Evolutionary conservation across 2,797 vertebrate species (phyloP).

Genomic region (Karalla daura): DNA sequence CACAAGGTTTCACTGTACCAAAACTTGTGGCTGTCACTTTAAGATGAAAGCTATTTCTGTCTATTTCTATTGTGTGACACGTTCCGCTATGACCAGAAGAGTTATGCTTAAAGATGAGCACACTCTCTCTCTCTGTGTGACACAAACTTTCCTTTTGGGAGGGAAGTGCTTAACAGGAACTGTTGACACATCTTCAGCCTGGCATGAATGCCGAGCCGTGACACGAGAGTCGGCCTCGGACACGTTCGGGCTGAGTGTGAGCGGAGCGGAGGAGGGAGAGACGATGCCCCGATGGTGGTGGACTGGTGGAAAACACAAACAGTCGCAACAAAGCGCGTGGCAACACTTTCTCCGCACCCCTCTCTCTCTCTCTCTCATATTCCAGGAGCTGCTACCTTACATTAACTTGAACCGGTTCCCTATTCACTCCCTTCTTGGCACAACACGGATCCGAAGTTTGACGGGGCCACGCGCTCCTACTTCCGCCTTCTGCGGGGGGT

Average conservation of each 20-base stretch:
- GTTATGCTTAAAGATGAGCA: conserved; percentile 3
- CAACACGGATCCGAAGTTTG: not conserved
- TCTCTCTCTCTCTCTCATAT: not conserved
- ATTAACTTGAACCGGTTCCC: not conserved
- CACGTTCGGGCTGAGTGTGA: not conserved
- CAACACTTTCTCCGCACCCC: not conserved
- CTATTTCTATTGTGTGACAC: conserved; percentile 6
- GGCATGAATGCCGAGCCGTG: not conserved
- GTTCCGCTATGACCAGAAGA: not conserved
- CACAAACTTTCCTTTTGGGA: conserved; percentile 60
- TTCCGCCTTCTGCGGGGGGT: too few species aligned
- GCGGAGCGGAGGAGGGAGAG: not conserved
- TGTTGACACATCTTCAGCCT: conserved; percentile 64
- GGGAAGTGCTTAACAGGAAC: conserved; percentile 73
- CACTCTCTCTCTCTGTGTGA: conserved; percentile 41
- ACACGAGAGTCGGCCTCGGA: not conserved
- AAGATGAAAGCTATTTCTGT: conserved; percentile 3
- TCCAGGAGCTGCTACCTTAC: not conserved
- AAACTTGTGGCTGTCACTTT: not conserved
- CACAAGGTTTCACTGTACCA: too few species aligned
- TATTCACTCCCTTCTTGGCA: not conserved
- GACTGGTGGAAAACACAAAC: not conserved
- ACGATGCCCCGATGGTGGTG: not conserved
- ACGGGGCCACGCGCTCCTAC: too few species aligned
- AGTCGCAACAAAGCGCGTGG: not conserved